These are phyloP conservation scores for Acipenser ruthenus DNA, from an alignment of 2,797 vertebrate species.

Conservation along the genomic window DNA sequence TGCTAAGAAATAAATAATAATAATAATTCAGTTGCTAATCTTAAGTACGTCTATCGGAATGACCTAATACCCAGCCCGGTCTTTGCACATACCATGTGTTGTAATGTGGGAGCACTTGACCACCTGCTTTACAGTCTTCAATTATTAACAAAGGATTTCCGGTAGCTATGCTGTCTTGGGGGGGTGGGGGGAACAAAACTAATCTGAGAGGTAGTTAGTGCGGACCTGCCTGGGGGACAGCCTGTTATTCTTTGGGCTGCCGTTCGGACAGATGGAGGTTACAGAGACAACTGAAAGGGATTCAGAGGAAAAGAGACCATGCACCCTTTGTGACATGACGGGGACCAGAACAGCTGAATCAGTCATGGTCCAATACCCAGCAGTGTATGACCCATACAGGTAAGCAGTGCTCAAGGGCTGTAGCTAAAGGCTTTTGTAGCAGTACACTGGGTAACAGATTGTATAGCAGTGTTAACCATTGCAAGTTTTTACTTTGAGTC, in stretches of 20 bases:
- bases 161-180: conserved; percentile 49
- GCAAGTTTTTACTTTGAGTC: too few species aligned
- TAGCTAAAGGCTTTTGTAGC: too few species aligned
- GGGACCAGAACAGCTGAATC: conserved; percentile 41
- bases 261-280: conserved; percentile 50
- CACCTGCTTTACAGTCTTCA: conserved; percentile 43
- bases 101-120: conserved; percentile 46
- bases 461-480: too few species aligned
- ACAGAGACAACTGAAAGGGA: conserved; percentile 37
- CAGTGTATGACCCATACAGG: conserved; percentile 42
- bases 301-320: conserved; percentile 47
- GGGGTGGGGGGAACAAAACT: conserved; percentile 20
- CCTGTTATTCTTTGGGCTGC: conserved; percentile 23
- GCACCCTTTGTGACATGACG: conserved; percentile 38
- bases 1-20: too few species aligned
- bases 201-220: conserved; percentile 41
- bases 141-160: conserved; percentile 42
- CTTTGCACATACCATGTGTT: conserved; percentile 42
- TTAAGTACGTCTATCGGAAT: too few species aligned
- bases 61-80: conserved; percentile 12
- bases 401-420: conserved; percentile 39
- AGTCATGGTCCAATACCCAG: conserved; percentile 43
- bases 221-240: conserved; percentile 41
- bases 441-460: too few species aligned
- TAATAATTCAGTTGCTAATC: too few species aligned